Evolutionary conservation across 2,113 vertebrate species (phyloP).

Genomic region (Nematolebias whitei): DNA sequence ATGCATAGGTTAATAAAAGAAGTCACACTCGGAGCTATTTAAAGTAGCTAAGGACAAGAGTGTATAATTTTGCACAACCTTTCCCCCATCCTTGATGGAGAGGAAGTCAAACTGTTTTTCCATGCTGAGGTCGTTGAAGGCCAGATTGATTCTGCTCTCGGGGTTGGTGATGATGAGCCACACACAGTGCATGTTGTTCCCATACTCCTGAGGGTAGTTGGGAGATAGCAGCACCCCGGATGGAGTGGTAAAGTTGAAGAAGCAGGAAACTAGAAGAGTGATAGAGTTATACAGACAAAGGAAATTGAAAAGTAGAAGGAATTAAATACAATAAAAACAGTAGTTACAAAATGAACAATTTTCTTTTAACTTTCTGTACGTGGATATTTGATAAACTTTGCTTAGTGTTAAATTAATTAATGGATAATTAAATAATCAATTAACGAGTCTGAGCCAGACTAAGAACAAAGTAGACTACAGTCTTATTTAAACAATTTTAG

Average conservation of each 20-base stretch:
- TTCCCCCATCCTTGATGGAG: slow-evolving; percentile 93
- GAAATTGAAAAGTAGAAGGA: neutral
- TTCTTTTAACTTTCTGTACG: no score
- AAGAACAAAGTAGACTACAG: no score
- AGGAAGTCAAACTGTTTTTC: slow-evolving; percentile 99
- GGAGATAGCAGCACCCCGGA: slow-evolving; percentile 93
- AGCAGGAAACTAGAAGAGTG: slow-evolving; percentile 87
- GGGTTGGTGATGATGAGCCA: slow-evolving; percentile 96
- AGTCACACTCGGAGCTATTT: slow-evolving; percentile 3
- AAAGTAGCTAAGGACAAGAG: slow-evolving; percentile 6
- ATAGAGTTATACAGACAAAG: slow-evolving; percentile 15
- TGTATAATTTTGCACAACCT: slow-evolving; percentile 53
- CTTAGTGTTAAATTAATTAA: no score
- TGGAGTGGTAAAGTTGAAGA: slow-evolving; percentile 98
- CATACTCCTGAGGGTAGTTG: slow-evolving; percentile 97
- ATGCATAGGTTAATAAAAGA: slow-evolving; percentile 14
- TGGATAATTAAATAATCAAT: no score
- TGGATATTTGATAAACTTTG: no score
- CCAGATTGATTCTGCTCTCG: slow-evolving; percentile 95
- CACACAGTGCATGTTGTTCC: slow-evolving; percentile 97
- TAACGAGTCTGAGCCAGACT: no score
- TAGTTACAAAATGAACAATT: slow-evolving; percentile 16
- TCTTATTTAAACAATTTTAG: no score
- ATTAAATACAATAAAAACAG: slow-evolving; percentile 18
- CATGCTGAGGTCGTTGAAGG: slow-evolving; percentile 99